phyloP scores from a whole-genome alignment of 1,140 invertebrate species.

The Zaprionus capensis region DNA sequence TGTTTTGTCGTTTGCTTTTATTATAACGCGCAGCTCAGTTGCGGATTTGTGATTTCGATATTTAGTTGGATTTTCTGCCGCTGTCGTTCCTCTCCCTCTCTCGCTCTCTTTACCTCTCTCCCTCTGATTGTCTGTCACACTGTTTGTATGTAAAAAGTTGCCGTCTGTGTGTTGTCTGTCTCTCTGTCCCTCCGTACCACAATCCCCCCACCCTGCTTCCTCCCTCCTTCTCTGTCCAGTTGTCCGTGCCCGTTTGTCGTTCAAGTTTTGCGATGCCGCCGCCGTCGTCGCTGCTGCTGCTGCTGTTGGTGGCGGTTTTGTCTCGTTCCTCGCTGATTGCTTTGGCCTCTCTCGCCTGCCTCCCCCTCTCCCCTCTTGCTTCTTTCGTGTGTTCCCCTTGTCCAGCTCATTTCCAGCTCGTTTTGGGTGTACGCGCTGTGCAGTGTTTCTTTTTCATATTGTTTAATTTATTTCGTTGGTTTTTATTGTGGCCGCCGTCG shows the following conservation, averaged over 20 bases:
- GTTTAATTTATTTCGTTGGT: slow-evolving; percentile 82
- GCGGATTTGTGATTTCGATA: slow-evolving; percentile 81
- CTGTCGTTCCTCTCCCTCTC: slow-evolving; percentile 23
- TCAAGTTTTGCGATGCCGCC: slow-evolving; percentile 53
- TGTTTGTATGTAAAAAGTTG: slow-evolving; percentile 42
- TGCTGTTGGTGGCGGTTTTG: slow-evolving; percentile 53
- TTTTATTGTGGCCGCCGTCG: slow-evolving; percentile 70
- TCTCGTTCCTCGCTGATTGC: slow-evolving; percentile 67
- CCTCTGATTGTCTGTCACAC: slow-evolving; percentile 29
- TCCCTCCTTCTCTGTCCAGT: slow-evolving; percentile 17
- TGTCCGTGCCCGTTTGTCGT: slow-evolving; percentile 52
- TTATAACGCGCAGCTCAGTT: slow-evolving; percentile 62
- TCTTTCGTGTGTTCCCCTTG: slow-evolving; percentile 20
- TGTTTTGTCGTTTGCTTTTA: slow-evolving; percentile 38
- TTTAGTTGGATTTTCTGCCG: slow-evolving; percentile 70
- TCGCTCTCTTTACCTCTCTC: slow-evolving; percentile 16
- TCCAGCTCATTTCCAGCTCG: slow-evolving; percentile 50
- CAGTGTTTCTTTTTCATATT: slow-evolving; percentile 81
- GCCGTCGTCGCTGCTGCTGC: slow-evolving; percentile 12
- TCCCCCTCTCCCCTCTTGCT: slow-evolving; percentile 3
- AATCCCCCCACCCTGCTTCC: neutral
- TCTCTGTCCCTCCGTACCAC: slow-evolving; percentile 19
- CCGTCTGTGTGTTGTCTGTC: slow-evolving; percentile 40
- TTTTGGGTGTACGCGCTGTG: slow-evolving; percentile 64
- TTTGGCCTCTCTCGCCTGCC: slow-evolving; percentile 24